phyloP scores from a whole-genome alignment of 2,888 invertebrate species.

The Xestobium rufovillosum region DNA sequence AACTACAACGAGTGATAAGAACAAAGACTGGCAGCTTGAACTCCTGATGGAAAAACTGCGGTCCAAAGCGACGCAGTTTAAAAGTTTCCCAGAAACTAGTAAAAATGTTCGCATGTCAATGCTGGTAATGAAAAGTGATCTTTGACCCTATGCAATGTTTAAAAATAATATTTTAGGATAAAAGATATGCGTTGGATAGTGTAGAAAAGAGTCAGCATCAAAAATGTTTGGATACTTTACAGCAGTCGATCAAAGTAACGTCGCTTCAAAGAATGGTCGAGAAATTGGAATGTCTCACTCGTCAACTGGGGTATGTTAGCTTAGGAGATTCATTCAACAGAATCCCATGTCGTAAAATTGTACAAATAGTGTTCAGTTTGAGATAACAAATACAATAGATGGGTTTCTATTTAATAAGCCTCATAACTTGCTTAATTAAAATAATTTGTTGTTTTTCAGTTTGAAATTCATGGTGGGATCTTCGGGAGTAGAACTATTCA shows the following conservation, averaged over 20 bases:
- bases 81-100: conserved; percentile 77
- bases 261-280: conserved; percentile 88
- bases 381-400: too few relatives aligned
- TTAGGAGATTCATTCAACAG: conserved; percentile 31
- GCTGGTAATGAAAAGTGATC: conserved; percentile 54
- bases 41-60: conserved; percentile 87
- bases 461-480: conserved; percentile 82
- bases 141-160: conserved; percentile 3
- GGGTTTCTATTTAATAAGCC: too few relatives aligned
- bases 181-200: conserved; percentile 79
- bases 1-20: conserved; percentile 46
- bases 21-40: conserved; percentile 73
- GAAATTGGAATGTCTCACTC: conserved; percentile 80
- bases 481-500: conserved; percentile 74
- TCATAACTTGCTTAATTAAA: too few relatives aligned
- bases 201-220: conserved; percentile 80
- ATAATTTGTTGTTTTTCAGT: conserved; percentile 44
- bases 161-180: conserved; percentile 59
- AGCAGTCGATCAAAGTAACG: conserved; percentile 89
- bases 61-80: conserved; percentile 73
- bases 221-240: conserved; percentile 84
- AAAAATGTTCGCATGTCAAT: conserved; percentile 82
- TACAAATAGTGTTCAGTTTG: too few relatives aligned
- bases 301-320: conserved; percentile 85
- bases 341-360: too few relatives aligned